Base-by-base conservation (phyloP, 2,797 vertebrate genomes). In the Ataeniobius toweri region DNA sequence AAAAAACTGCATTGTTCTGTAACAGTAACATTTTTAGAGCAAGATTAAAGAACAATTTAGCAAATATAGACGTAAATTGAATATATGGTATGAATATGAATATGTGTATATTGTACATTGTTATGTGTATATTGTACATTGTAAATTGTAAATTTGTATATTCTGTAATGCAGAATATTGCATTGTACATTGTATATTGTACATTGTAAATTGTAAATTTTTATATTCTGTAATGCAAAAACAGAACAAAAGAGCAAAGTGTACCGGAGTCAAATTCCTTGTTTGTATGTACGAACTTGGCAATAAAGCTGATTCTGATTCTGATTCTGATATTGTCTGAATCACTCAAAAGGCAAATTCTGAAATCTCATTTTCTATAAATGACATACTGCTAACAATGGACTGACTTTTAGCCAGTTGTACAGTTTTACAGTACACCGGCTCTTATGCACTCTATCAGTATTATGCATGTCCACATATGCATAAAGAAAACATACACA, bases 401-500 rank as follows among this genome's bases (percentile, higher is more conserved):
- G 13, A 16, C 39, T 1, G 10, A 68, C 44, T 36, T 14, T 46
- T 12, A 44, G 22, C 12, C 44, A 48, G 24, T 4, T 26, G 24
- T 26, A 12, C 1, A 28, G n/a, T 28, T 58, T n/a, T 12, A 58
- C 56, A 58, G 56, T 12, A 46, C 24, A 24, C 67, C 6, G 13
- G 39, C 6, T 68, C 39, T 44, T 24, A 9, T 16, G 41, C 41
- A 69, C 22, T 18, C 20, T 12, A 22, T 71, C 51, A 36, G 67
- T 48, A 24, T 31, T 68, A 80, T 65, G 24, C 1, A 70, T 46
- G 59, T 48, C 50, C 41, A 46, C 80, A 88, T 28, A 61, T 74
- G 53, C 77, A 73, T 44, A 63, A 77, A 88, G 71, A 90, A 63
- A 87, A 84, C 48, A 86, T 55, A 77, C 46, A 31, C 56, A 28